Conservation (phyloP, 2,888 invertebrate genomes). For the Tipula confusa region DNA sequence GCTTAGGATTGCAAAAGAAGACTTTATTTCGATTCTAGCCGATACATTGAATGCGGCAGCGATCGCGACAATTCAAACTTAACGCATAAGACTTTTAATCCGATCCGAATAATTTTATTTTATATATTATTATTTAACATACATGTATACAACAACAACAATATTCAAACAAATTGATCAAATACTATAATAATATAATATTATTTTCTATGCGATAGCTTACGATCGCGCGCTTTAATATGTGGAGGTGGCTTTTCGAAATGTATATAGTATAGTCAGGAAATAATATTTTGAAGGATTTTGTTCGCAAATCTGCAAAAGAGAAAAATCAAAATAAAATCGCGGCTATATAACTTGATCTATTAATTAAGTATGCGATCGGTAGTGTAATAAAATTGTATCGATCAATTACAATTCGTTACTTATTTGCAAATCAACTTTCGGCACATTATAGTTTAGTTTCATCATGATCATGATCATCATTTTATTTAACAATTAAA, state of each 20-base stretch:
- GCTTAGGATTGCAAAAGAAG: no score
- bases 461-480: background rate
- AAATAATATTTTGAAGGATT: conserved; percentile 4
- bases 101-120: background rate
- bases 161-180: background rate
- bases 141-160: background rate
- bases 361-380: conserved; percentile 4
- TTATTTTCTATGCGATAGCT: background rate
- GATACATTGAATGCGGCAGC: background rate
- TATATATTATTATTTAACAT: background rate
- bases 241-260: background rate
- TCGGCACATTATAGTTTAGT: background rate
- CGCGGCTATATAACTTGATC: background rate
- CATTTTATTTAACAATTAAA: background rate
- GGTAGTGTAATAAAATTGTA: background rate
- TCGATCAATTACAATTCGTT: conserved; percentile 12
- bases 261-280: background rate
- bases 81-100: background rate
- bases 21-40: no score
- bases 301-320: background rate
- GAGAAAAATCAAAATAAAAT: background rate
- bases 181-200: no score
- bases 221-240: background rate
- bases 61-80: background rate
- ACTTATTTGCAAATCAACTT: background rate